Conservation (phyloP, 1,140 invertebrate species). For the Prorops nasuta region DNA sequence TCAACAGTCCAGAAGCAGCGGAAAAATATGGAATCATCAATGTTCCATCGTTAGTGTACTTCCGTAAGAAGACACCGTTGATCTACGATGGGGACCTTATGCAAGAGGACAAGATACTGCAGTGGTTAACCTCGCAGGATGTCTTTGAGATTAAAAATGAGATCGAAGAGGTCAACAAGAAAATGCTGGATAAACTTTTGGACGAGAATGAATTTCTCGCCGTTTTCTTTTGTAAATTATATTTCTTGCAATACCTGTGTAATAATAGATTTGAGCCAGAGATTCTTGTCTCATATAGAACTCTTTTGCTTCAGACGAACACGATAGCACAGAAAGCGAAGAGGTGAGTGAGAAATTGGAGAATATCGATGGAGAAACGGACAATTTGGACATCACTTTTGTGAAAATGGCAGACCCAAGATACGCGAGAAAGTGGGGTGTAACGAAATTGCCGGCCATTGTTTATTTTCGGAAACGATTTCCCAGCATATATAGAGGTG, state of each 20-base stretch:
- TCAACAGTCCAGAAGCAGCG: constrained; percentile 80
- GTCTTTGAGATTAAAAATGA: constrained; percentile 95
- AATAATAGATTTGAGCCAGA: no score
- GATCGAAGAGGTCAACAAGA: constrained; percentile 93
- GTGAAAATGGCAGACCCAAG: constrained; percentile 90
- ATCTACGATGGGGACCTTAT: constrained; percentile 88
- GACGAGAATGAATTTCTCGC: constrained; percentile 93
- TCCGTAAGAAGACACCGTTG: constrained; percentile 82
- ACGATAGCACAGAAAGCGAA: constrained; percentile 75
- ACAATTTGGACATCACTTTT: constrained; percentile 92
- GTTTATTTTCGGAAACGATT: constrained; percentile 93
- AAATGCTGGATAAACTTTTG: constrained; percentile 91
- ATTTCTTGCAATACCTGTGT: no score
- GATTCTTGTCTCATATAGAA: no score
- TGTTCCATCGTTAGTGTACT: constrained; percentile 85
- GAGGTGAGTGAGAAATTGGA: constrained; percentile 81
- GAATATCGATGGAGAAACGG: constrained; percentile 89
- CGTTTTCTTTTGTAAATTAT: constrained; percentile 90
- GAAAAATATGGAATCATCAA: constrained; percentile 79
- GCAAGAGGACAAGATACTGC: constrained; percentile 81
- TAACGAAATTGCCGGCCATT: constrained; percentile 85
- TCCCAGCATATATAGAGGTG: constrained; percentile 91
- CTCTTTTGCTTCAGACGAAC: no score
- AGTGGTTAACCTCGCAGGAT: constrained; percentile 91
- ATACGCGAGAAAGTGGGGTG: constrained; percentile 93